A percentile compares a stretch with the other conserved stretches of the same genome.
These are phyloP conservation scores for Ischnura elegans DNA, from an alignment of 2,888 invertebrate genomes.

Conservation along the genomic window DNA sequence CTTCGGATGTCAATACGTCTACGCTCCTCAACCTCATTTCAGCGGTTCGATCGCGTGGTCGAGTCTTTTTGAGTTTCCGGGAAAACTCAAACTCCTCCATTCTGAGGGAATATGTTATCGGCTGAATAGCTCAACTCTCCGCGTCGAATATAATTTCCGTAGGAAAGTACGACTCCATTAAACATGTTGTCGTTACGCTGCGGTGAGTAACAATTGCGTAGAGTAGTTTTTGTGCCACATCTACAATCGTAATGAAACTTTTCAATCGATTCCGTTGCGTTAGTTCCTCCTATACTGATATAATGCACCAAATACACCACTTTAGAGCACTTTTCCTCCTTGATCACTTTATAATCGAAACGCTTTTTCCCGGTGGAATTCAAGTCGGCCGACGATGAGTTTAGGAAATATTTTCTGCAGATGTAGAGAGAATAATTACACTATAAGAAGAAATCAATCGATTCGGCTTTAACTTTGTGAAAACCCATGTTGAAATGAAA, in stretches of 20 bases:
- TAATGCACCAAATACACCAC: background rate
- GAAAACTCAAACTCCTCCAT: background rate
- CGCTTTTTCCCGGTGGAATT: no score
- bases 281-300: background rate
- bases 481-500: no score
- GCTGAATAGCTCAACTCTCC: background rate
- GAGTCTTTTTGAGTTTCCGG: slow-evolving; percentile 14
- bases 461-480: no score
- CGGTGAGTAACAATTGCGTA: background rate
- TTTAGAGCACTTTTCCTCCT: no score
- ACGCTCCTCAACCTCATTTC: background rate
- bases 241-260: background rate
- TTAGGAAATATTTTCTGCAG: no score
- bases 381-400: no score
- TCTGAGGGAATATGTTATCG: background rate
- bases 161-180: background rate
- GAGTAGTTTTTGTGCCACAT: background rate
- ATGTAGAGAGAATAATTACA: no score
- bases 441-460: no score
- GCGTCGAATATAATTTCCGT: background rate
- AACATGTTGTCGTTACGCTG: background rate
- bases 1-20: background rate
- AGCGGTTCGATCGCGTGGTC: background rate
- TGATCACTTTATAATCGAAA: no score
- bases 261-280: background rate